Conservation (phyloP, 2,113 vertebrate genomes). For the Zosterops pallidus region DNA sequence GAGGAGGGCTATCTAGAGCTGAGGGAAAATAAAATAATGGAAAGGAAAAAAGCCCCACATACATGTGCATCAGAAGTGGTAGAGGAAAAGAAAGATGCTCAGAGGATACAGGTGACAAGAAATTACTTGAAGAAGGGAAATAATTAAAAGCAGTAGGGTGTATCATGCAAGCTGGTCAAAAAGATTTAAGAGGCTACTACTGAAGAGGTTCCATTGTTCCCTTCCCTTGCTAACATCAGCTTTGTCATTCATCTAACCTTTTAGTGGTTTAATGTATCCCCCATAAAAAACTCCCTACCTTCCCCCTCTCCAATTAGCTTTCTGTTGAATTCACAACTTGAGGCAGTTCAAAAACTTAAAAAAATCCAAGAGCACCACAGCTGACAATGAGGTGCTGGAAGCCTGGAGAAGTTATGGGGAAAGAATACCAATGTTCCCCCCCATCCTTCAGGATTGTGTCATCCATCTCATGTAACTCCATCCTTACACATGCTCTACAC, state of each 20-base stretch:
- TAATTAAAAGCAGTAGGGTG: neutral
- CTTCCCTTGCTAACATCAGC: neutral
- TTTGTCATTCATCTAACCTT: neutral
- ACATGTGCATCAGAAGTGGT: neutral
- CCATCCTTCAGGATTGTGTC: neutral
- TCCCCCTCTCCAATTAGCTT: neutral
- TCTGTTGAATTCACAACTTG: neutral
- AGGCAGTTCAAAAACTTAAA: neutral
- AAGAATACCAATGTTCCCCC: neutral
- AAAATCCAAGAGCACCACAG: neutral
- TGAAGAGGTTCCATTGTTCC: neutral
- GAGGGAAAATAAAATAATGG: neutral
- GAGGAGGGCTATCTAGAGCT: neutral
- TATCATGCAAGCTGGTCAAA: neutral
- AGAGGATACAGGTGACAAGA: neutral
- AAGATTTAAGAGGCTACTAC: neutral
- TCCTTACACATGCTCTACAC: neutral
- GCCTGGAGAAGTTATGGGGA: neutral
- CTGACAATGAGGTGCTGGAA: neutral
- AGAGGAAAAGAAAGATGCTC: neutral
- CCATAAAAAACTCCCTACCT: neutral
- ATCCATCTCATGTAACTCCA: neutral
- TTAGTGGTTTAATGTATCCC: neutral
- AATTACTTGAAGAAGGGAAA: neutral
- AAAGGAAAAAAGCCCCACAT: neutral